Evolutionary conservation across 2,113 vertebrate genomes (phyloP), one percentile per base, ranked within the genome.

Genomic region (Microtus montanus): DNA sequence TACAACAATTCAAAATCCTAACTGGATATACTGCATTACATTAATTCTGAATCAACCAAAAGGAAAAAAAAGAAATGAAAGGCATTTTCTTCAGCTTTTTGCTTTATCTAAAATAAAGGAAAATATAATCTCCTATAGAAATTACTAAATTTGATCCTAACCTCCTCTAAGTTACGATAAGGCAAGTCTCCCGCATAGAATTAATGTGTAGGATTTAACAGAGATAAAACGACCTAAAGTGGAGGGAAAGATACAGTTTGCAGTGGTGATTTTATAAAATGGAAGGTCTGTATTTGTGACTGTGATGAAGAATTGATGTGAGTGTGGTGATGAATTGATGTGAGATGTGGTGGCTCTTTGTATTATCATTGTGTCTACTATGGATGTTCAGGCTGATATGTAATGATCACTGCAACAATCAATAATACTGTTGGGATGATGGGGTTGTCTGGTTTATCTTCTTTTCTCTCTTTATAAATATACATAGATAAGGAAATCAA

Each of bases 231-330:
- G 71, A 33, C 74, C 47, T 86, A 47, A 84, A 86, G 87, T 71
- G 22, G 54, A 91, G 24, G 38, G 58, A 86, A 96, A 89, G 64
- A 33, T 49, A 38, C 87, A 70, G 19, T 64, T 86, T 41, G 15
- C 87, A 93, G 85, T 74, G 22, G 38, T 73, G 73, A 80, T 89
- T 95, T 93, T 92, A 35, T 96, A 79, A 93, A 89, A 79, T 88
- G 63, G 88, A 92, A 86, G 19, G 70, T 95, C 47, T 71, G 35
- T 94, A 41, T 87, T 84, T 83, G 54, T 58, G 54, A 58, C 17
- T 58, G 54, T 58, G 17, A 19, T 58, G 54, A 58, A 19, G 54
- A 58, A 58, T 19, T 58, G 54, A 58, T 58, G 54, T 58, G 54
- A 5, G 33, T 0, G 0, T 93, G 54, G n/a, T 78, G 66, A 68